Evolutionary conservation across 2,113 vertebrate species (phyloP), one percentile per base, ranked within the genome.

Genomic region (Garra rufa): DNA sequence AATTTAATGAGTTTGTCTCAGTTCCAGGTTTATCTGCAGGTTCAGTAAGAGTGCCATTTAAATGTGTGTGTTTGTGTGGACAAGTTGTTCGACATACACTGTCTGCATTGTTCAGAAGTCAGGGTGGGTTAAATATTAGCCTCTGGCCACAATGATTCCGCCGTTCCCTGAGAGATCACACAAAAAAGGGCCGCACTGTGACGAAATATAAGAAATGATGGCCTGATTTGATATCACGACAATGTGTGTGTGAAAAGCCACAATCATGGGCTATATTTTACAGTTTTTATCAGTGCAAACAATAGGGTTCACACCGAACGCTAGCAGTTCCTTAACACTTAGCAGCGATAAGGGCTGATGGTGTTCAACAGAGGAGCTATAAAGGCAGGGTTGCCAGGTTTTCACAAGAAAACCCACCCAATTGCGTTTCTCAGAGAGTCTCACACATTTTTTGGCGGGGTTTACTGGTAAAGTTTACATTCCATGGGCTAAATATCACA

Each of bases 81-180:
- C 30, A 50, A 85, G 61, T 86, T 81, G 48, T 81, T 63, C 67
- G 75, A 82, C 38, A 86, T 84, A 91, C 89, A 91, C 88, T 85
- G 85, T 89, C 83, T 83, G 73, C 83, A 88, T 91, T 92, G 89
- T 92, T 90, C 86, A 61, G 80, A 14, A n/a, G 46, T 86, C 79
- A 69, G 41, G 70, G 24, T 78, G 83, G 52, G 87, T 93, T 92
- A 92, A 91, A 91, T 88, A 93, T 92, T 92, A 91, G 84, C 81
- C 88, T 83, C 55, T 41, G 76, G 83, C 81, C 84, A 70, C 63
- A 88, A 90, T 76, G 83, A 59, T 89, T 82, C 67, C 86, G 89
- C 52, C 84, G 83, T 86, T 90, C 87, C 81, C 87, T 89, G 86
- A 77, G 21, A 87, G 85, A 89, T 92, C 89, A 90, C 83, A 84